Base-by-base conservation (phyloP, 2,113 vertebrate genomes). In the Tricholaema leucomelas region DNA sequence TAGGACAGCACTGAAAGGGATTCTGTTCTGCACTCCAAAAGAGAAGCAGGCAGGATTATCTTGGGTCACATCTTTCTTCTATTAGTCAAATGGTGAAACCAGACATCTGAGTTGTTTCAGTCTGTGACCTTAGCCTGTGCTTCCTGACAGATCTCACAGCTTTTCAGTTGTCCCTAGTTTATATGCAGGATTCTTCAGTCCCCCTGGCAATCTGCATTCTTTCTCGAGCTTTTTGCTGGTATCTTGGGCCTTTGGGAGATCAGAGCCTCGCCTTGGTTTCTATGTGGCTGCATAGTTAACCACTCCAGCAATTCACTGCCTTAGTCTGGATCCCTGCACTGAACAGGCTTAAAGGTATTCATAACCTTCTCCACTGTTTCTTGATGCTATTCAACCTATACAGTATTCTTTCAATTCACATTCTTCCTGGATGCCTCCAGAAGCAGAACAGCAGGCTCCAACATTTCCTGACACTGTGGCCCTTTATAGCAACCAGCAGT, bases 41-140 rank as follows among this genome's bases (percentile, higher is more conserved):
- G 87, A 48, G 75, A 92, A 82, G 40, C 48, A 58, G 78, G 69
- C 72, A 91, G 85, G 78, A 93, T 95, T 96, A 94, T 94, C 89
- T 87, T 77, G 89, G 79, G 91, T 82, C 81, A 87, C 81, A 96
- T 95, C 92, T 88, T 95, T 91, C 72, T 92, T 93, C 87, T 92
- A 1, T 91, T 89, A 94, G 89, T 91, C 69, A 87, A 92, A 87
- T 8, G 30, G 65, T 78, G 58, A 92, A 94, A 91, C 65, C 79
- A 95, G 92, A 91, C 89, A 91, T 95, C 72, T 75, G 73, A 94
- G 85, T 86, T 92, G 80, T 93, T 94, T 84, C 91, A 90, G 83
- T 82, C 76, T 90, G 56, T 85, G 89, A 80, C 65, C 75, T 95
- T 95, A 85, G 38, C 48, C 75, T 46, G 52, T 82, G 64, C 64